Base-by-base conservation (phyloP, 2,888 invertebrate species). In the Scaptomyza reducta region DNA sequence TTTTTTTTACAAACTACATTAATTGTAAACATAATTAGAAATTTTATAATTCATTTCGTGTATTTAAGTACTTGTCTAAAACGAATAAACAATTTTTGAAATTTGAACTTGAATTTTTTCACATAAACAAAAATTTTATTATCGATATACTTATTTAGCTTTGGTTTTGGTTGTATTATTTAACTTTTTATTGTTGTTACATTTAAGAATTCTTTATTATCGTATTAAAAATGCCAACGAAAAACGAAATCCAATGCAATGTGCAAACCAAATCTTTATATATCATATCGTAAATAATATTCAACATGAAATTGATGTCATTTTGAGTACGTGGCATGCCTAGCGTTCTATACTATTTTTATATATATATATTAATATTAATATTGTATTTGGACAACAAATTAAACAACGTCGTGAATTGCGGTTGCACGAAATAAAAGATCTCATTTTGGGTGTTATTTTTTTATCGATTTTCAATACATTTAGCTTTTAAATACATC, bases 1-100 rank as follows among this genome's bases (percentile, higher is more conserved):
- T 78, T 79, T 75, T 78, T 70, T 87, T 84, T 82, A 82, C 82
- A 87, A 67, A 82, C 82, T 82, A 82, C 87, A 87, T 84, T 82
- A 84, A 84, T 72, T 69, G 73, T 87, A 76, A 87, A 82, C 87
- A 87, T 82, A 82, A 81, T 76, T 76, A 59, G 68, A 78, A 84
- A 73, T 86, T 63, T 73, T 70, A 41, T 80, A 71, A 71, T 82
- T 84, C 66, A 80, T 81, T 81, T 78, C 65, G 66, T 67, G 78
- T 83, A 84, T 65, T 84, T 76, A 69, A 62, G 67, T 58, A 77
- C 40, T 73, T 67, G 55, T 50, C 72, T 53, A 41, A 81, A 69
- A 77, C 51, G 40, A 79, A 64, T 41, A 74, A 72, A 82, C 74
- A 79, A 76, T 64, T 79, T 38, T 25, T 49, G 59, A 46, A 68